A percentile compares a stretch with the other conserved stretches of the same genome.
phyloP scores from a whole-genome alignment of 2,113 vertebrate genomes.

The Casuarius casuarius region DNA sequence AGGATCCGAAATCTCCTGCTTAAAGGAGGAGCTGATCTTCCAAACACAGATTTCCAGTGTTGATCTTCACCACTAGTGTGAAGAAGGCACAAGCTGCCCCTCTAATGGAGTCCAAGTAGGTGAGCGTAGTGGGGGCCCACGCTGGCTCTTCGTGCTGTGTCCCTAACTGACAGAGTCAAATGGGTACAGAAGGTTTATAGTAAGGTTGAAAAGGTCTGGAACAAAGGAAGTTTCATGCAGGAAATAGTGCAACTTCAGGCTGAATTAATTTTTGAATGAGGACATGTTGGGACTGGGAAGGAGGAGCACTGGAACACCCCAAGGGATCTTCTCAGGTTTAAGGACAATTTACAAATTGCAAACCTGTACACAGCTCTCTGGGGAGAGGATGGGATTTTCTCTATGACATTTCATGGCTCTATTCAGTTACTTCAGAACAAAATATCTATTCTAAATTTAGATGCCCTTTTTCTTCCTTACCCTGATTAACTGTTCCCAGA shows the following conservation, averaged over 20 bases:
- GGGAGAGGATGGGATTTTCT: neutral
- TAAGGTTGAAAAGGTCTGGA: neutral
- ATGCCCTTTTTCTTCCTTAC: neutral
- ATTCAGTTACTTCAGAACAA: neutral
- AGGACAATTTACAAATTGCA: neutral
- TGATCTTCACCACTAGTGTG: neutral
- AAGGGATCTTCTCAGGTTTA: neutral
- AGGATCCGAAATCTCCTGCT: neutral
- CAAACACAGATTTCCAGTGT: neutral
- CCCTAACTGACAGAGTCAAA: neutral
- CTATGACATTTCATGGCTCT: neutral
- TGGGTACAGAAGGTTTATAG: neutral
- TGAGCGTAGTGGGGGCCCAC: neutral
- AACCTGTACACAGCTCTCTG: neutral
- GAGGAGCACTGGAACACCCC: neutral
- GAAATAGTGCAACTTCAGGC: neutral
- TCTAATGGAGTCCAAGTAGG: neutral
- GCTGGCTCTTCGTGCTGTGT: neutral
- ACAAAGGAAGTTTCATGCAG: neutral
- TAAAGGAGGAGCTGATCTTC: neutral
- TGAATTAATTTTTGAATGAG: neutral
- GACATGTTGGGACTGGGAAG: neutral
- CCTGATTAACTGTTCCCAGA: neutral
- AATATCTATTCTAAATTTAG: neutral
- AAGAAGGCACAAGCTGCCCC: neutral